Evolutionary conservation across 2,113 vertebrate species (phyloP), one percentile per base, ranked within the genome.

Genomic region (Sitta europaea): DNA sequence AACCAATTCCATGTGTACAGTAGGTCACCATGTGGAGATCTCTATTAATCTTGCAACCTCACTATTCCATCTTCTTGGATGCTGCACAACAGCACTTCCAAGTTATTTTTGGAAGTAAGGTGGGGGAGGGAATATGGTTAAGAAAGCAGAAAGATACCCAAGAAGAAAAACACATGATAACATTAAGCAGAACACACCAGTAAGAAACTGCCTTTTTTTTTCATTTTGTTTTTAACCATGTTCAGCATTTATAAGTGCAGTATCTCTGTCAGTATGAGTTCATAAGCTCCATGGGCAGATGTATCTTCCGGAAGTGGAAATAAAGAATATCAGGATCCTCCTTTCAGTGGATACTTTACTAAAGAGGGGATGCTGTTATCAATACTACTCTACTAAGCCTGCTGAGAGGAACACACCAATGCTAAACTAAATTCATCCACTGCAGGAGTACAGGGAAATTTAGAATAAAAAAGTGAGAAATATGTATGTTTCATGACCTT

Each of bases 21-120:
- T 33, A 93, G 90, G 90, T 94, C 85, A 93, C 90, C 93, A 95
- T 81, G 86, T 96, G 92, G 89, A 96, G 47, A 88, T 74, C 40
- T 86, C 55, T 78, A 95, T 80, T 92, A 95, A 95, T 94, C 82
- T 77, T 57, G 35, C 92, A 92, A 91, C 68, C 68, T 88, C 88
- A 66, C 85, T 86, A 74, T 65, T 67, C 68, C 12, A 21, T 84
- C 68, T 80, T 92, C 82, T 90, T 88, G 63, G 65, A 90, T 67
- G 61, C 92, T 90, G 79, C 88, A 86, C 88, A 88, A 91, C 79
- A 96, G 88, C 72, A 88, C 85, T 59, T 75, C 27, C 51, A 83
- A 92, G 86, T 75, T 94, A 95, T 88, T 95, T 96, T 92, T 78
- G 72, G 90, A 95, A 94, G 43, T 61, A 86, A 58, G 45, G 72